These are phyloP conservation scores for Nannoperca australis DNA, from an alignment of 2,797 vertebrate species.

Conservation along the genomic window DNA sequence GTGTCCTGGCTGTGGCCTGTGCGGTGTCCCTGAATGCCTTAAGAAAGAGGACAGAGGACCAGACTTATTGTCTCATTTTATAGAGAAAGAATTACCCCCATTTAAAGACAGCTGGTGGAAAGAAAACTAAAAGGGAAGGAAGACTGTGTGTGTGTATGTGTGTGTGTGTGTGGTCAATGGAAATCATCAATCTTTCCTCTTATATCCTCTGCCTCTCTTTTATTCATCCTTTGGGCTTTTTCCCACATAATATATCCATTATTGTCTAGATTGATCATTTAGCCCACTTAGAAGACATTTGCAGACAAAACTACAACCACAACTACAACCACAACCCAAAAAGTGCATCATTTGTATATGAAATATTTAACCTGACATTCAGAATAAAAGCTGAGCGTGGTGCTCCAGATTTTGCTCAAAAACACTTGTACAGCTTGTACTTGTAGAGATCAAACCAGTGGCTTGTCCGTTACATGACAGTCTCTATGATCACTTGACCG, in stretches of 20 bases:
- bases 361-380: neutral
- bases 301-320: neutral
- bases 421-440: constrained; percentile 2
- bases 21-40: constrained; percentile 23
- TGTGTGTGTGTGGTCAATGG: constrained; percentile 51
- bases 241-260: neutral
- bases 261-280: constrained; percentile 17
- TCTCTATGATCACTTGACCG: constrained; percentile 20
- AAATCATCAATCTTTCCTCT: constrained; percentile 48
- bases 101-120: constrained; percentile 30
- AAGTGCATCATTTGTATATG: neutral
- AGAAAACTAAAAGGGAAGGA: constrained; percentile 17
- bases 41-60: constrained; percentile 29
- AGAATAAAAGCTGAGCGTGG: neutral
- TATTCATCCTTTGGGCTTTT: constrained; percentile 16
- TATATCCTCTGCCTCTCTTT: constrained; percentile 20
- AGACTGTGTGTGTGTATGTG: constrained; percentile 4
- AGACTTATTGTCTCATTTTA: constrained; percentile 29
- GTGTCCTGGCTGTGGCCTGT: constrained; percentile 37
- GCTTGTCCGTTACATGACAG: neutral
- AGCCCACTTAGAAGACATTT: neutral
- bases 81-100: neutral
- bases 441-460: constrained; percentile 8
- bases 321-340: constrained; percentile 1
- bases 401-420: constrained; percentile 4